A percentile compares a stretch with the other conserved stretches of the same genome.
Evolutionary conservation across 1,140 invertebrate genomes (phyloP).

Genomic region (Leptinotarsa defecta): DNA sequence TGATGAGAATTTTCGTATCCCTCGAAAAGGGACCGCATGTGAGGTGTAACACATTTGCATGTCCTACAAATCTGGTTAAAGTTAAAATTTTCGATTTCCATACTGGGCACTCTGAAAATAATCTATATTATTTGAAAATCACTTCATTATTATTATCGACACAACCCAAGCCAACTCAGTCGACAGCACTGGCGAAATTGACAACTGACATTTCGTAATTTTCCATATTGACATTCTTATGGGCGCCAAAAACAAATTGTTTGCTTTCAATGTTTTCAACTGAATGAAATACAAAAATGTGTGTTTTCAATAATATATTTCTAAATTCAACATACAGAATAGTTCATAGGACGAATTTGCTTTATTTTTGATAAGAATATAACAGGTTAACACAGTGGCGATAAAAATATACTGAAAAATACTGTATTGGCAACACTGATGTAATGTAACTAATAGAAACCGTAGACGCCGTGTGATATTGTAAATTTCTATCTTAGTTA

Average conservation of each 20-base stretch:
- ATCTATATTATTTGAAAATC: constrained; percentile 27
- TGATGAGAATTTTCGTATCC: constrained; percentile 43
- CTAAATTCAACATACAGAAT: too few species aligned
- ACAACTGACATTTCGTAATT: constrained; percentile 22
- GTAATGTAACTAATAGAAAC: too few species aligned
- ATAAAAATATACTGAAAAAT: too few species aligned
- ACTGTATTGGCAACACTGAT: too few species aligned
- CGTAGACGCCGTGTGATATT: too few species aligned
- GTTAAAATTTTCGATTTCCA: constrained; percentile 35
- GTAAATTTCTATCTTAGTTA: too few species aligned
- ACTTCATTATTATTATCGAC: constrained; percentile 41
- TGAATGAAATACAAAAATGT: too few species aligned
- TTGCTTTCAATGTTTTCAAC: not conserved
- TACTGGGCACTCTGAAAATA: constrained; percentile 1
- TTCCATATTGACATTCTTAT: not conserved
- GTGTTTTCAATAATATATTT: too few species aligned
- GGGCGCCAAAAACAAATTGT: constrained; percentile 29
- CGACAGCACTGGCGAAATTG: constrained; percentile 47
- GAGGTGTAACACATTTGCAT: constrained; percentile 46
- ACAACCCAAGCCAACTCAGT: constrained; percentile 47
- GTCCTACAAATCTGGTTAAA: constrained; percentile 45
- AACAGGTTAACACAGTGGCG: too few species aligned
- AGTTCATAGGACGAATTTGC: too few species aligned
- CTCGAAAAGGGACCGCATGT: constrained; percentile 47
- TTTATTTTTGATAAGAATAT: too few species aligned